Percentiles rank a stretch among this genome's conserved stretches.
Conservation (phyloP, 2,797 vertebrate genomes). For the Acanthopagrus latus region DNA sequence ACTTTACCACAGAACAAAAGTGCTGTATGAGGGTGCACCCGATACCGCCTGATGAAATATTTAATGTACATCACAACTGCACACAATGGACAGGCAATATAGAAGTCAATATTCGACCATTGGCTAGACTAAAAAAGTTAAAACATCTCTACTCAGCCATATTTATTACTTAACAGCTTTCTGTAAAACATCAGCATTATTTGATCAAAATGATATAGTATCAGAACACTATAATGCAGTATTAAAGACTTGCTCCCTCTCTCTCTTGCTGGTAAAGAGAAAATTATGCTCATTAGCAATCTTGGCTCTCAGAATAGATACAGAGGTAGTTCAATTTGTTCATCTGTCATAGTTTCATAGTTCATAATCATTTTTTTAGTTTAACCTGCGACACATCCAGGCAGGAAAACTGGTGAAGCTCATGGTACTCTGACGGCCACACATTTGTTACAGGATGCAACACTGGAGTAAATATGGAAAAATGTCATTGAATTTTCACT, state of each 20-base stretch:
- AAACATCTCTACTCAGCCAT: neutral
- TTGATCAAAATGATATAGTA: neutral
- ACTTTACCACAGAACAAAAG: conserved; percentile 20
- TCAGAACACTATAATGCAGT: neutral
- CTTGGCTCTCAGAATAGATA: neutral
- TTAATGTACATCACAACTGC: conserved; percentile 27
- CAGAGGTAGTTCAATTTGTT: conserved; percentile 1
- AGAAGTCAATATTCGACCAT: neutral
- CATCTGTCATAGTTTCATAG: neutral
- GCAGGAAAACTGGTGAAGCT: neutral
- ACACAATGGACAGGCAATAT: neutral
- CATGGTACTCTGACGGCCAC: neutral
- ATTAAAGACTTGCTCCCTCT: neutral
- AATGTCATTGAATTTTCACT: conserved; percentile 13
- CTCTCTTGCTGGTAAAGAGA: neutral
- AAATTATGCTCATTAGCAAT: neutral
- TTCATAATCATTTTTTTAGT: neutral
- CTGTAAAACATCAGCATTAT: neutral
- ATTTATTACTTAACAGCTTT: neutral
- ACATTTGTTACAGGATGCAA: neutral
- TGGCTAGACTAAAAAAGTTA: neutral
- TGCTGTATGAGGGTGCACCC: neutral
- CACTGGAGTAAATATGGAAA: neutral
- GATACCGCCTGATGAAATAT: conserved; percentile 47
- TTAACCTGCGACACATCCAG: neutral